These are phyloP conservation scores for Psammodynastes pulverulentus DNA, from an alignment of 2,113 vertebrate genomes.

Conservation along the genomic window DNA sequence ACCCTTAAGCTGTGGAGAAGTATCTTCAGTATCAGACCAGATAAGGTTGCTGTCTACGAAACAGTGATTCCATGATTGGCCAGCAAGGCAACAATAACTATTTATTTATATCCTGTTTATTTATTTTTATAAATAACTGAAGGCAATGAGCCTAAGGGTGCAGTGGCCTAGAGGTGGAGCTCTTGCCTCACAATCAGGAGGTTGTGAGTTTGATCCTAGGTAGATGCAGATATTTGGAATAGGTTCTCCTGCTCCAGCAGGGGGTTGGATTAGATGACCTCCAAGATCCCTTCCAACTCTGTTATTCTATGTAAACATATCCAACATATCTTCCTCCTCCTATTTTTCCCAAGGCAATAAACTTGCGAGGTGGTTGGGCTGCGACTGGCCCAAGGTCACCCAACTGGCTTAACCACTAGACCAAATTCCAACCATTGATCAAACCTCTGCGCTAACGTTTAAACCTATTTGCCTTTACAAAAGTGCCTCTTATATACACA, in stretches of 20 bases:
- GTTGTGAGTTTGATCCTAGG: too few species aligned
- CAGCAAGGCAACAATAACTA: neutral
- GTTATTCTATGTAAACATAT: too few species aligned
- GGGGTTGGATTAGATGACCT: too few species aligned
- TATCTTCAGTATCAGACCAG: neutral
- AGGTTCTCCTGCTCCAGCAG: too few species aligned
- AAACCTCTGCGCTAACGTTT: neutral
- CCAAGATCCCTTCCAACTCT: too few species aligned
- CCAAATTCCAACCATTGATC: neutral
- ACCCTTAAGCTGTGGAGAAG: neutral
- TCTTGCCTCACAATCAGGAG: too few species aligned
- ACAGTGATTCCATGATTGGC: neutral
- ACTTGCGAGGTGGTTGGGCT: neutral
- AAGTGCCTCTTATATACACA: neutral
- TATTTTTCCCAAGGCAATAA: neutral
- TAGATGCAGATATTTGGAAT: too few species aligned
- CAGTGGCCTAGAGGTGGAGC: too few species aligned
- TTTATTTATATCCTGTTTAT: neutral
- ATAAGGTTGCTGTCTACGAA: neutral
- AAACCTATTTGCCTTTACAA: neutral
- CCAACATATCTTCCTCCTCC: neutral
- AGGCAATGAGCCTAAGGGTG: too few species aligned
- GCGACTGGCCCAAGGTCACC: neutral
- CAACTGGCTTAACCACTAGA: neutral
- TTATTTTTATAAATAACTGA: neutral